A percentile compares a stretch with the other conserved stretches of the same genome.
Evolutionary conservation across 2,113 vertebrate genomes (phyloP).

Genomic region (Solea solea): DNA sequence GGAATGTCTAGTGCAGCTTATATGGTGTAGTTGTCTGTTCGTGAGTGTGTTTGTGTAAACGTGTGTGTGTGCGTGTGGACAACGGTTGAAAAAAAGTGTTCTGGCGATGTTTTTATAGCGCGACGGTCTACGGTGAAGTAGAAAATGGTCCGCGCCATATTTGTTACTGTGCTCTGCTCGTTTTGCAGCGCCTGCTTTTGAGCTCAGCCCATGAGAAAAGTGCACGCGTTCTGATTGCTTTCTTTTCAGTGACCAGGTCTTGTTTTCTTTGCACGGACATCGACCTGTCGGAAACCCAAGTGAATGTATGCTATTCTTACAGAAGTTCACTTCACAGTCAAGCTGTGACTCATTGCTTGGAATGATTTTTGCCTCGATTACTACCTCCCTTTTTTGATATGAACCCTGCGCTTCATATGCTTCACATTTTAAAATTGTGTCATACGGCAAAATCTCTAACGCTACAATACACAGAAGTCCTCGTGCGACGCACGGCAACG

Average conservation of each 20-base stretch:
- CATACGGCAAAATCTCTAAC: slow-evolving; percentile 4
- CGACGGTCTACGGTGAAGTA: slow-evolving; percentile 43
- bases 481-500: slow-evolving; percentile 13
- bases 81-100: slow-evolving; percentile 29
- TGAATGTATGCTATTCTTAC: slow-evolving; percentile 70
- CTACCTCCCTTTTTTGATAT: slow-evolving; percentile 75
- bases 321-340: slow-evolving; percentile 73
- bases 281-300: slow-evolving; percentile 54
- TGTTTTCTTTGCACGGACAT: slow-evolving; percentile 69
- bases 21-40: slow-evolving; percentile 48
- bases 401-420: slow-evolving; percentile 45
- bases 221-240: slow-evolving; percentile 36
- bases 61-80: slow-evolving; percentile 41
- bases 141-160: slow-evolving; percentile 51
- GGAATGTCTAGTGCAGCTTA: slow-evolving; percentile 69
- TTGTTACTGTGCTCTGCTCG: slow-evolving; percentile 72
- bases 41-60: slow-evolving; percentile 26
- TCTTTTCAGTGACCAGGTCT: slow-evolving; percentile 49
- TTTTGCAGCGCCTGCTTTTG: slow-evolving; percentile 37
- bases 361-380: slow-evolving; percentile 65
- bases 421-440: slow-evolving; percentile 23
- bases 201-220: slow-evolving; percentile 38
- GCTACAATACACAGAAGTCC: slow-evolving; percentile 5
- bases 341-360: slow-evolving; percentile 82
- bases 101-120: slow-evolving; percentile 19